Evolutionary conservation across 2,888 invertebrate species (phyloP).

Genomic region (Tribolium freemani): DNA sequence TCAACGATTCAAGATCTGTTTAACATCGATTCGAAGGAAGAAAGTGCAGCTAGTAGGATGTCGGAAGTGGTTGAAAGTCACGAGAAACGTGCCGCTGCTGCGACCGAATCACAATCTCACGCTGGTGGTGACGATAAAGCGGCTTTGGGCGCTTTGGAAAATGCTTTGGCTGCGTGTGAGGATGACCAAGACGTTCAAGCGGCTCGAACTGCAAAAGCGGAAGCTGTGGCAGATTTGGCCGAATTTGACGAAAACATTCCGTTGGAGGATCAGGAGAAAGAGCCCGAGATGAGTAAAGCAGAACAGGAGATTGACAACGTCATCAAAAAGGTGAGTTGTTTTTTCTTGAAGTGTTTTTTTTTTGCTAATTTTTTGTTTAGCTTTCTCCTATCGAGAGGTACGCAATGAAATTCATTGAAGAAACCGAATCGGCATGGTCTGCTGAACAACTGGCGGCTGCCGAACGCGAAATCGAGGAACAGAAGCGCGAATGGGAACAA

Average conservation of each 20-base stretch:
- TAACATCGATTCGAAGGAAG: conserved; percentile 78
- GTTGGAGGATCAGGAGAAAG: conserved; percentile 77
- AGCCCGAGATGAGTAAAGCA: conserved; percentile 77
- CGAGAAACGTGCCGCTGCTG: conserved; percentile 58
- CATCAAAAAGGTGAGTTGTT: conserved; percentile 75
- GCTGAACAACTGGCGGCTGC: conserved; percentile 91
- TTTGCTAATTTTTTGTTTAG: conserved; percentile 69
- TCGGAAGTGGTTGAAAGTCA: conserved; percentile 72
- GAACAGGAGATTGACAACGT: conserved; percentile 81
- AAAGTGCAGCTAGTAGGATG: conserved; percentile 73
- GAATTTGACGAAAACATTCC: conserved; percentile 97
- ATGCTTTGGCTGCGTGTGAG: conserved; percentile 91
- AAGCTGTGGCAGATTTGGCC: conserved; percentile 89
- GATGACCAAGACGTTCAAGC: conserved; percentile 96
- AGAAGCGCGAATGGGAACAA: conserved; percentile 90
- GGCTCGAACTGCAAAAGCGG: conserved; percentile 89
- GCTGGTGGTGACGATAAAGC: conserved; percentile 70
- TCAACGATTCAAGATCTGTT: conserved; percentile 96
- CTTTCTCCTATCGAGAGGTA: conserved; percentile 94
- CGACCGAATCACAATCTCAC: conserved; percentile 34
- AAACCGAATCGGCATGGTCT: conserved; percentile 83
- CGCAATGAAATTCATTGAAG: conserved; percentile 94
- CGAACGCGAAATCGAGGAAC: conserved; percentile 88
- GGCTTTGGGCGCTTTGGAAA: conserved; percentile 79
- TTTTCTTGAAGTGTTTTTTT: background rate